Conservation (phyloP, 1,140 invertebrate species). For the Hyles euphorbiae region DNA sequence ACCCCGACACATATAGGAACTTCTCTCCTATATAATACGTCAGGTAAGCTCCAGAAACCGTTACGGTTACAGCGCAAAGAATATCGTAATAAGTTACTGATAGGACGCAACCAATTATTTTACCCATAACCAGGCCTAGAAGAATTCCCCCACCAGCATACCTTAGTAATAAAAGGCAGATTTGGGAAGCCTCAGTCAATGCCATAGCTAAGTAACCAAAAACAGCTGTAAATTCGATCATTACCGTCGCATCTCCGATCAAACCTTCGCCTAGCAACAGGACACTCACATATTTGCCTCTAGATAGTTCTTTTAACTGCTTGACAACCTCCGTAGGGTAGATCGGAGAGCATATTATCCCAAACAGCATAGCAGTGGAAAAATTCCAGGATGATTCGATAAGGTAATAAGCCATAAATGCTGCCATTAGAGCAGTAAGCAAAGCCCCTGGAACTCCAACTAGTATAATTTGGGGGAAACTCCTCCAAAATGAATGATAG, state of each 20-base stretch:
- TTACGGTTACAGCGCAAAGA: slow-evolving; percentile 48
- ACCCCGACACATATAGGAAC: slow-evolving; percentile 59
- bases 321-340: slow-evolving; percentile 60
- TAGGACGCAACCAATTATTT: slow-evolving; percentile 38
- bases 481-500: slow-evolving; percentile 57
- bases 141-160: slow-evolving; percentile 55
- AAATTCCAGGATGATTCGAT: slow-evolving; percentile 58
- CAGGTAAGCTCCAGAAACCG: slow-evolving; percentile 49
- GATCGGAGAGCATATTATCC: slow-evolving; percentile 55
- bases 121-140: slow-evolving; percentile 49
- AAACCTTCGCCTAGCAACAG: slow-evolving; percentile 58
- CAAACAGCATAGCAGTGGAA: slow-evolving; percentile 49
- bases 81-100: slow-evolving; percentile 60
- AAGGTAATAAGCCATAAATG: slow-evolving; percentile 56
- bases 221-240: slow-evolving; percentile 58
- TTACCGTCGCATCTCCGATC: slow-evolving; percentile 57
- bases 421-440: slow-evolving; percentile 44
- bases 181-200: slow-evolving; percentile 44
- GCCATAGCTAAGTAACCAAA: slow-evolving; percentile 55
- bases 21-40: slow-evolving; percentile 66
- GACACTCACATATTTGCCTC: slow-evolving; percentile 59
- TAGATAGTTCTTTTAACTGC: slow-evolving; percentile 48
- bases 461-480: slow-evolving; percentile 54
- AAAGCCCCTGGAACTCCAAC: slow-evolving; percentile 53
- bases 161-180: slow-evolving; percentile 43